Base-by-base conservation (phyloP, 2,113 vertebrate genomes). In the Gadus macrocephalus region DNA sequence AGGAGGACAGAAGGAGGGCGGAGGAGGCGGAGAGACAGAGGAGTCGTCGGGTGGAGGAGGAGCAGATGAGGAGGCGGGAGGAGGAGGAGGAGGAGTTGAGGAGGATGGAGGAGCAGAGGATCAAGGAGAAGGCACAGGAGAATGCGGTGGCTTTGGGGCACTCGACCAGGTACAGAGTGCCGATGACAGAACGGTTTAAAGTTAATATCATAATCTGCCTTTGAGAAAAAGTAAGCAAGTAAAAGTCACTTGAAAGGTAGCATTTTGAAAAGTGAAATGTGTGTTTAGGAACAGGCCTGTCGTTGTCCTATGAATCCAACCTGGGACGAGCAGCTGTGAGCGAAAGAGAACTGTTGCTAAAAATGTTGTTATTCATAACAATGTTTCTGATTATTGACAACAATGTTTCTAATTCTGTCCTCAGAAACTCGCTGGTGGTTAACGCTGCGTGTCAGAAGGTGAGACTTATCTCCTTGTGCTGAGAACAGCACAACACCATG, bases 381-480 rank as follows among this genome's bases (percentile, higher is more conserved):
- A 49, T 8, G 42, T 49, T 49, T 49, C 42, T 2, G 9, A 49
- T 14, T 49, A 49, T 49, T 49, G 11, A 16, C 22, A 62, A 25
- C 22, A 25, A 28, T 20, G 31, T 35, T 67, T 25, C 15, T 60
- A 0, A 19, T 62, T 35, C 66, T 73, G 0, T 81, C 28, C 78
- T 49, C 17, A 91, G 89, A 77, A 88, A 20, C 75, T 86, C 82
- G 0, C 62, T 90, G 62, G 58, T 56, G 65, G 53, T 82, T 7
- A 88, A 87, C 1, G 78, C 82, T 4, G 83, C 83, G 62, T 83
- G 81, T 68, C 83, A 81, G 62, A 88, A 90, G 89, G 89, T 90
- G 85, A 71, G 31, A 49, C 25, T n/a, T 38, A n/a, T 19, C 20
- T 20, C 19, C 19, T 20, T 3, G 16, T 59, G 16, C n/a, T n/a